Evolutionary conservation across 2,888 invertebrate species (phyloP).

Genomic region (Alloscopus bannaensis): DNA sequence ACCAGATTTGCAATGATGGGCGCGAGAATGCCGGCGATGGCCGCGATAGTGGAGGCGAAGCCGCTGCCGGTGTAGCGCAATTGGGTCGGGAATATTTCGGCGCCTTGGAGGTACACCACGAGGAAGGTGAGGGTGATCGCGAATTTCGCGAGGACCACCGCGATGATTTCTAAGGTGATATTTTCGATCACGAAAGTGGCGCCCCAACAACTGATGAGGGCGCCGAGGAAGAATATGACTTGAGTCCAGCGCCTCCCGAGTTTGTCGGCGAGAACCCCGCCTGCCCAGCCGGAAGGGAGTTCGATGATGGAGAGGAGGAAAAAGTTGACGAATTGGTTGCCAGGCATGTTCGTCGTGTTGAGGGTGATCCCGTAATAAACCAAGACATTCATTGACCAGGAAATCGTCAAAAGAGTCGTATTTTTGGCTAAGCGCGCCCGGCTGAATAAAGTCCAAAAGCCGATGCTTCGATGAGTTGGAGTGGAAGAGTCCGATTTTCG

Average conservation of each 20-base stretch:
- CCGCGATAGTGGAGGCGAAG: slow-evolving; percentile 79
- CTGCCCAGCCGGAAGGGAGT: slow-evolving; percentile 74
- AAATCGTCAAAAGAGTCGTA: slow-evolving; percentile 66
- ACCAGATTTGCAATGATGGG: slow-evolving; percentile 81
- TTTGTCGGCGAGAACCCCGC: slow-evolving; percentile 44
- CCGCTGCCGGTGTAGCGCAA: slow-evolving; percentile 82
- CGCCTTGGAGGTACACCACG: slow-evolving; percentile 76
- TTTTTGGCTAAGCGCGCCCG: slow-evolving; percentile 67
- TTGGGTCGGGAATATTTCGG: slow-evolving; percentile 83
- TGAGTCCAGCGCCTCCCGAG: slow-evolving; percentile 77
- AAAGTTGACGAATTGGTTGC: slow-evolving; percentile 83
- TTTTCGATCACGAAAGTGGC: slow-evolving; percentile 44
- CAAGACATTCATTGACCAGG: slow-evolving; percentile 73
- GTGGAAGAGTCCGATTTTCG: too few species aligned
- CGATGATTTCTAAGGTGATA: slow-evolving; percentile 37
- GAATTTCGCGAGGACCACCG: slow-evolving; percentile 66
- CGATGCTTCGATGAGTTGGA: slow-evolving; percentile 37
- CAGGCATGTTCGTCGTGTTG: slow-evolving; percentile 76
- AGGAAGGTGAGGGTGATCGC: slow-evolving; percentile 79
- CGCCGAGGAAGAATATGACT: slow-evolving; percentile 76
- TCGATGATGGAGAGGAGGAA: slow-evolving; percentile 81
- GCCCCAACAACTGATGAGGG: slow-evolving; percentile 75
- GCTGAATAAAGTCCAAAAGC: slow-evolving; percentile 71
- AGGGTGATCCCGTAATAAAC: slow-evolving; percentile 74
- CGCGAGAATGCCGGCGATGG: slow-evolving; percentile 78